Base-by-base conservation (phyloP, 1,140 invertebrate genomes). In the Bombus polaris region DNA sequence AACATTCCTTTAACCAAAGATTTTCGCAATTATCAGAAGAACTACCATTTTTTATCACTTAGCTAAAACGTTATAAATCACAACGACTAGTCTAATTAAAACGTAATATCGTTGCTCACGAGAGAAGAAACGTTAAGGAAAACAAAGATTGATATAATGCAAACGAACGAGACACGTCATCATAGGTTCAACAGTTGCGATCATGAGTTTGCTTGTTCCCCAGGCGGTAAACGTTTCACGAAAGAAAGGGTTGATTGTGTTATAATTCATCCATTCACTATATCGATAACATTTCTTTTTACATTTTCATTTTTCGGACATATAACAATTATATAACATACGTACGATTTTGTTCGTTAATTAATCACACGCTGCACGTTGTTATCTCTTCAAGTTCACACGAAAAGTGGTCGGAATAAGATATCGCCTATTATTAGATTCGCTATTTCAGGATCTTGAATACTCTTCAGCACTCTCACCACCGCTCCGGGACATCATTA, bases 331-430 rank as follows among this genome's bases (percentile, higher is more conserved):
- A 71, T 68, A 37, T 89, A 82, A 89, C 82, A 87, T 90, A 90
- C 89, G 80, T 90, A 90, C 89, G 70, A 88, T 81, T 73, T 71
- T 77, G 37, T 70, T 74, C 37, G 53, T 53, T 77, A 88, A 77
- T 81, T 47, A 68, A 78, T 81, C 87, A 70, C 82, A 82, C 78
- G 87, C 62, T 88, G 81, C 59, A 62, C 81, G 73, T 72, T 82
- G 80, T 81, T 89, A 87, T 92, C 90, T 92, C 90, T 91, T 92
- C 91, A 92, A 92, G 91, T 92, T 92, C 91, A 92, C 85, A 88
- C 88, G 88, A 90, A 89, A 87, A 91, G 89, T 87, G 85, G 87
- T 85, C 75, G 87, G 78, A 90, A 88, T 87, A 89, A 89, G 85
- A 85, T 91, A 92, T 89, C 81, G 83, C 77, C 88, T 92, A 92